Base-by-base conservation (phyloP, 2,797 vertebrate genomes). In the Lutjanus campechanus region DNA sequence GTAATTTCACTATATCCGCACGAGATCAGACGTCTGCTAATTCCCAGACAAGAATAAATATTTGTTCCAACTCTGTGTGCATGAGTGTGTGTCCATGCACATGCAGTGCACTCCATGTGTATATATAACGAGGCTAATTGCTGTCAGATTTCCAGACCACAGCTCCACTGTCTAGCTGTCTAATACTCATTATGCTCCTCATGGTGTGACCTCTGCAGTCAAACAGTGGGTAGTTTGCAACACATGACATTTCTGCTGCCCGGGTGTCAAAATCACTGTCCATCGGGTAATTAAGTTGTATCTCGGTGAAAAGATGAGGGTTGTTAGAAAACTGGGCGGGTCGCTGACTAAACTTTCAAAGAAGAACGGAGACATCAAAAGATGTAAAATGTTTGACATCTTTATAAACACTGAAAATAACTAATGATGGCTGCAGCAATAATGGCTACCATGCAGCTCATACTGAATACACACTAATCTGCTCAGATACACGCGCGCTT, bases 111-210 rank as follows among this genome's bases (percentile, higher is more conserved):
- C 74, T 86, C 50, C 70, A 49, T 84, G 74, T 93, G 90, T 92
- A 85, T 92, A 91, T 81, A 74, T 84, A 86, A 91, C 85, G 82
- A 85, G 85, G 87, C 90, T 95, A 94, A 95, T 94, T 93, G 92
- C 91, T 94, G 93, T 95, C 95, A 94, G 93, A 93, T 93, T 91
- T 91, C 83, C 86, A 88, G 86, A 90, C 90, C 87, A 83, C 88
- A 88, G 86, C 91, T 86, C 77, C 82, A 84, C 85, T 71, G 79
- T 87, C 89, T 80, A 75, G 87, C 85, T 88, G 89, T 91, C 90
- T 90, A 90, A 91, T 85, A 81, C 81, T 92, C 89, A 92, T 93
- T 92, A 91, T 49, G 55, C 89, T 88, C 80, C 74, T 91, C 86
- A 84, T 56, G 70, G 74, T 79, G 86, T 93, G 93, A 94, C 93